Conservation (phyloP, 2,888 invertebrate species). For the Synanthedon vespiformis region DNA sequence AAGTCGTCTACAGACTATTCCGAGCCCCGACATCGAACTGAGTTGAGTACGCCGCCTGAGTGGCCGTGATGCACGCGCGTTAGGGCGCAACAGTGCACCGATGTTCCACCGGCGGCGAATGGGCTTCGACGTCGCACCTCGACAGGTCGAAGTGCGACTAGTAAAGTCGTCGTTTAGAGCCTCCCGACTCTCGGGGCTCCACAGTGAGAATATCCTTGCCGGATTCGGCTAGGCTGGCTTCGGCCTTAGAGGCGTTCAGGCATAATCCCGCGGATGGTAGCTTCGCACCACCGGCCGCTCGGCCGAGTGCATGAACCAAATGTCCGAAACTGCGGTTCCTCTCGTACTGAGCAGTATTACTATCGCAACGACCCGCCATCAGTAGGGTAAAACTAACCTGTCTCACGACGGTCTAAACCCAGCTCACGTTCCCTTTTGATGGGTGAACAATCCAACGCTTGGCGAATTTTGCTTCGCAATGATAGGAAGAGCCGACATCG, state of each 20-base stretch:
- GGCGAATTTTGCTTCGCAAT: background rate
- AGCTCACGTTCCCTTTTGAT: background rate
- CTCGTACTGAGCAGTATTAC: slow-evolving; percentile 38
- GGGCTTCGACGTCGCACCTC: too few species aligned
- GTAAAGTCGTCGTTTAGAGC: slow-evolving; percentile 24
- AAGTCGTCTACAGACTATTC: slow-evolving; percentile 42
- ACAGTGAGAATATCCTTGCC: background rate
- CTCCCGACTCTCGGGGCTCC: slow-evolving; percentile 32
- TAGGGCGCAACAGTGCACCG: too few species aligned
- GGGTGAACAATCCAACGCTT: background rate
- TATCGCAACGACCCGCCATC: slow-evolving; percentile 33
- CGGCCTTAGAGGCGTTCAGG: background rate
- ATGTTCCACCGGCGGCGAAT: too few species aligned
- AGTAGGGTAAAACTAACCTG: slow-evolving; percentile 73
- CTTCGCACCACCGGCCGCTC: background rate
- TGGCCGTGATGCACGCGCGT: too few species aligned
- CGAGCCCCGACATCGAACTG: slow-evolving; percentile 41
- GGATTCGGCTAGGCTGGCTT: background rate
- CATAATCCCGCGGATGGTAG: background rate
- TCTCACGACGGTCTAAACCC: slow-evolving; percentile 57
- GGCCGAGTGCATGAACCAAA: slow-evolving; percentile 12
- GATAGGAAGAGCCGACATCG: slow-evolving; percentile 72
- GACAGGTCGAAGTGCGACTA: too few species aligned
- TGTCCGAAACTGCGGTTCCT: slow-evolving; percentile 70
- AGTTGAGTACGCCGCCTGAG: too few species aligned